Evolutionary conservation across 2,113 vertebrate genomes (phyloP).

Genomic region (Corapipo altera): DNA sequence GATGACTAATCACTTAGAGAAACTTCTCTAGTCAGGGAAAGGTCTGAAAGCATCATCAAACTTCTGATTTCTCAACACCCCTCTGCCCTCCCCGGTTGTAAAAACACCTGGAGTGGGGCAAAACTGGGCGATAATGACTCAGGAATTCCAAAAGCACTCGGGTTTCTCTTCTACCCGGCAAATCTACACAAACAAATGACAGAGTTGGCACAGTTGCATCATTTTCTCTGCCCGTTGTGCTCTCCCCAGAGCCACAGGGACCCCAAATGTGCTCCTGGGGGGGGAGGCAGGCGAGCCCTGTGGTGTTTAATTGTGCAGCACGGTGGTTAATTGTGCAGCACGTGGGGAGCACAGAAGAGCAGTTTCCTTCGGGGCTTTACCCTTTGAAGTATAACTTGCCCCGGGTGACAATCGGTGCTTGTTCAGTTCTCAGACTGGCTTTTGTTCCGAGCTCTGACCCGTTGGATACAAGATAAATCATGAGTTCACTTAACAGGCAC

Average conservation of each 20-base stretch:
- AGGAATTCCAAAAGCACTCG: not conserved
- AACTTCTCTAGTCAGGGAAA: not conserved
- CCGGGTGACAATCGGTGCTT: not conserved
- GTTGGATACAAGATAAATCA: not conserved
- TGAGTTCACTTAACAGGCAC: not conserved
- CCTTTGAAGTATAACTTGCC: not conserved
- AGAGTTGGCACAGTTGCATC: not conserved
- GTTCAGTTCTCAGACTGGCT: slow-evolving; percentile 10
- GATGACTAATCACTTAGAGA: slow-evolving; percentile 30
- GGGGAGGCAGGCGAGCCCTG: not conserved
- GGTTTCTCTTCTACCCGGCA: not conserved
- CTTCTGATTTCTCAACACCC: not conserved
- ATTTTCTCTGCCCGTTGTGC: not conserved
- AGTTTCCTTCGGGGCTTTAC: not conserved
- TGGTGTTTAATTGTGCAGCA: not conserved
- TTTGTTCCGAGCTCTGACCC: slow-evolving; percentile 13
- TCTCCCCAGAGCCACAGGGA: not conserved
- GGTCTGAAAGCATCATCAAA: not conserved
- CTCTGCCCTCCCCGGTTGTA: not conserved
- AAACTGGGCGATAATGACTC: not conserved
- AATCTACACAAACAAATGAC: not conserved
- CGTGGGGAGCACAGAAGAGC: not conserved
- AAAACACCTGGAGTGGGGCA: not conserved
- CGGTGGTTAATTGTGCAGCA: not conserved
- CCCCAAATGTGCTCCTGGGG: not conserved